Evolutionary conservation across 2,797 vertebrate genomes (phyloP), one percentile per base, ranked within the genome.

Genomic region (Oceanodroma leucorhoa): DNA sequence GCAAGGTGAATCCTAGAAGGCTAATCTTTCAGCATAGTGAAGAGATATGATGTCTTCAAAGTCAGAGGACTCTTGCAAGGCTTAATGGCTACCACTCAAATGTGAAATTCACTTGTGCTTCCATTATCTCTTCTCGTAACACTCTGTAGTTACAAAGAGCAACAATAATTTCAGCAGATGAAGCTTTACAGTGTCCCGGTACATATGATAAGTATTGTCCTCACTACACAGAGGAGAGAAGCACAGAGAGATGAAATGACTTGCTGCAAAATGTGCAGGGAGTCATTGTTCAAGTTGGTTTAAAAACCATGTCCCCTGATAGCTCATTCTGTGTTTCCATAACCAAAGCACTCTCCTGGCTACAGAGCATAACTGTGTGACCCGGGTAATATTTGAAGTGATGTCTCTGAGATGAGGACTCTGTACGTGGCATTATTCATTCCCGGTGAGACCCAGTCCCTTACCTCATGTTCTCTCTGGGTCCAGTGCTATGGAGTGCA

Each of bases 41-140:
- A 82, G 65, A 90, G 34, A 72, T 26, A 41, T 19, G 83, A 65
- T 11, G 21, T 50, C 83, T 89, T 64, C 66, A 80, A 77, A 93
- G 70, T 21, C 66, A 73, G 80, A 79, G 62, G 43, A 70, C 61
- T 22, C 76, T 79, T 72, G 58, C 72, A 76, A 92, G 55, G 29
- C 61, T 84, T 93, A 92, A 91, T 67, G 70, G 64, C 46, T 79
- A 66, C 87, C 66, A 70, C 80, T 90, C 46, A 90, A 76, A 96
- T 82, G 83, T 82, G 83, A 94, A 91, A 90, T 88, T 94, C 87
- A 82, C 43, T 91, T 58, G 51, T 88, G 61, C 73, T 93, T 72
- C 77, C 80, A 65, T 96, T 86, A 91, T 90, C 62, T 86, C 54
- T 58, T 60, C 83, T 90, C 14, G 0, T 84, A 88, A 94, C 55